Evolutionary conservation across 2,113 vertebrate genomes (phyloP).

Genomic region (Rutilus rutilus): DNA sequence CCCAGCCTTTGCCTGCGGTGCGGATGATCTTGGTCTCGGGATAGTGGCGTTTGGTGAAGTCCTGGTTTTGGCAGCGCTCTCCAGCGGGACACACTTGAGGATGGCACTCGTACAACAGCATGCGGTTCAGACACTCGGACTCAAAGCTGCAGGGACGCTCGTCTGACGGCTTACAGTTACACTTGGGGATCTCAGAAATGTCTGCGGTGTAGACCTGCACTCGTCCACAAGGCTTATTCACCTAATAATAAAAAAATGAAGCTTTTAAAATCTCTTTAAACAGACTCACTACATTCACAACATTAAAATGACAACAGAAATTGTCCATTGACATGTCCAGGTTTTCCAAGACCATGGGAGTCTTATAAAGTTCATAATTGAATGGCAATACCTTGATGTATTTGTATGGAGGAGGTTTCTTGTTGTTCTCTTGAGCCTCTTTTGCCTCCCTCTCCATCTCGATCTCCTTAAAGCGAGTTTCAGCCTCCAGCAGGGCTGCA

Average conservation of each 20-base stretch:
- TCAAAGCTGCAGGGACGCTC: constrained; percentile 93
- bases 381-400: constrained; percentile 84
- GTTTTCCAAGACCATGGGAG: not conserved
- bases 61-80: constrained; percentile 91
- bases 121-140: constrained; percentile 95
- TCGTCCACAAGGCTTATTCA: constrained; percentile 91
- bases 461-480: constrained; percentile 88
- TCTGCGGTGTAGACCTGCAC: constrained; percentile 96
- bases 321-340: not conserved
- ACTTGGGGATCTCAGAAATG: constrained; percentile 95
- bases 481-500: constrained; percentile 91
- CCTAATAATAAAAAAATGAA: constrained; percentile 69
- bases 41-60: constrained; percentile 95
- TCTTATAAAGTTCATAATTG: not conserved
- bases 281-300: not conserved
- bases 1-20: constrained; percentile 95
- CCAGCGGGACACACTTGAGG: constrained; percentile 92
- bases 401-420: constrained; percentile 94
- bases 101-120: constrained; percentile 98
- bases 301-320: not conserved
- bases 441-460: constrained; percentile 91
- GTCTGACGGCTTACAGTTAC: constrained; percentile 93
- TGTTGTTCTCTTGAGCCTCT: constrained; percentile 91
- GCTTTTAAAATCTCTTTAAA: not conserved
- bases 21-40: constrained; percentile 95